A percentile compares a stretch with the other conserved stretches of the same genome.
phyloP scores from a whole-genome alignment of 1,140 invertebrate species.

The Druon quercuslanigerum region DNA sequence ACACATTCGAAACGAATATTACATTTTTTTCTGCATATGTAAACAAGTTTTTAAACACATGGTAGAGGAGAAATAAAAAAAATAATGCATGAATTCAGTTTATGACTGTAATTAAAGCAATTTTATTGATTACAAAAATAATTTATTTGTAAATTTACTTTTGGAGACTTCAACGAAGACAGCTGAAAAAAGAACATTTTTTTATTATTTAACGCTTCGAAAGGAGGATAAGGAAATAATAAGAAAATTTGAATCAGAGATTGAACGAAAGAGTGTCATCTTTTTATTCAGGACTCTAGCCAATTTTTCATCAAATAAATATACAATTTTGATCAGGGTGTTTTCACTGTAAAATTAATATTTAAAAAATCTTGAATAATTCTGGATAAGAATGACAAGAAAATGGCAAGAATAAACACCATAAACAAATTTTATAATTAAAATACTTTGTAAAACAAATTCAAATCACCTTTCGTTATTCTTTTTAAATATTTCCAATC shows the following conservation, averaged over 20 bases:
- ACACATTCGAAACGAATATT: too few species aligned
- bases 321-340: not conserved
- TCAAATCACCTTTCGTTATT: not conserved
- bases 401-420: too few species aligned
- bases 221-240: not conserved
- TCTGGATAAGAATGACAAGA: too few species aligned
- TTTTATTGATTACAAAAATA: too few species aligned
- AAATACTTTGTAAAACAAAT: not conserved
- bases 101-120: too few species aligned
- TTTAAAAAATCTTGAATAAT: too few species aligned
- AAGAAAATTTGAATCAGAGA: constrained; percentile 45
- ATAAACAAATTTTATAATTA: not conserved
- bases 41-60: too few species aligned
- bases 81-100: too few species aligned
- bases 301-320: constrained; percentile 63
- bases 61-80: too few species aligned
- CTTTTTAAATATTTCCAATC: not conserved
- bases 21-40: too few species aligned
- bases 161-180: not conserved
- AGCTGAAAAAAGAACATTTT: not conserved
- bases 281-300: constrained; percentile 73
- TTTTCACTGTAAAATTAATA: not conserved
- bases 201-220: not conserved
- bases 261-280: constrained; percentile 67
- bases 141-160: too few species aligned